Percentiles rank a stretch among this genome's conserved stretches.
Evolutionary conservation across 2,113 vertebrate genomes (phyloP).

Genomic region (Epinephelus lanceolatus): DNA sequence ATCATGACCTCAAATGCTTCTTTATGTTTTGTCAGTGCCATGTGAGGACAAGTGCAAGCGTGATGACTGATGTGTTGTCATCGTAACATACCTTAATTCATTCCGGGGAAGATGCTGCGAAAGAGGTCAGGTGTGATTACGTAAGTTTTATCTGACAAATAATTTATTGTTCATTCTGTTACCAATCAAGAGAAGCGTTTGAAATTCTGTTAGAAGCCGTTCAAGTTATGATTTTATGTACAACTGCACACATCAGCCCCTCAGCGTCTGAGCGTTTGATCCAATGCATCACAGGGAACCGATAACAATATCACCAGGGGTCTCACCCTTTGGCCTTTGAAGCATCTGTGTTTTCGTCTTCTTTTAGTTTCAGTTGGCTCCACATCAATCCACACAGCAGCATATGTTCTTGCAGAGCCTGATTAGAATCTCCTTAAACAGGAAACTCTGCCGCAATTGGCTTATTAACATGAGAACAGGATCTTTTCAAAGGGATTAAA

Average conservation of each 20-base stretch:
- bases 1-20: neutral
- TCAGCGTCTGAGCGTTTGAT: conserved; percentile 41
- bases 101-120: too few species aligned
- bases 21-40: neutral
- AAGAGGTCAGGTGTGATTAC: neutral
- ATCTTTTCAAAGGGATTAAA: conserved; percentile 60
- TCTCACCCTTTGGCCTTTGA: conserved; percentile 72
- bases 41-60: too few species aligned
- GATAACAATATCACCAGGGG: conserved; percentile 72
- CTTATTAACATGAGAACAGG: conserved; percentile 67
- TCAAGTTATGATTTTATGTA: neutral
- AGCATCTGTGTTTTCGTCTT: conserved; percentile 65
- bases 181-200: neutral
- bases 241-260: conserved; percentile 16
- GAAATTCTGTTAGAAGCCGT: neutral
- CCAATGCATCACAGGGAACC: conserved; percentile 63
- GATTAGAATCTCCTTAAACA: conserved; percentile 71
- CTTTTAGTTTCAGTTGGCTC: conserved; percentile 67
- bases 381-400: conserved; percentile 61
- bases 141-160: neutral
- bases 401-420: conserved; percentile 37
- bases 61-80: neutral
- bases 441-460: conserved; percentile 50
- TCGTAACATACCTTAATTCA: neutral
- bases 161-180: neutral